Conservation (phyloP, 2,888 invertebrate genomes). For the Drosophila mettleri region DNA sequence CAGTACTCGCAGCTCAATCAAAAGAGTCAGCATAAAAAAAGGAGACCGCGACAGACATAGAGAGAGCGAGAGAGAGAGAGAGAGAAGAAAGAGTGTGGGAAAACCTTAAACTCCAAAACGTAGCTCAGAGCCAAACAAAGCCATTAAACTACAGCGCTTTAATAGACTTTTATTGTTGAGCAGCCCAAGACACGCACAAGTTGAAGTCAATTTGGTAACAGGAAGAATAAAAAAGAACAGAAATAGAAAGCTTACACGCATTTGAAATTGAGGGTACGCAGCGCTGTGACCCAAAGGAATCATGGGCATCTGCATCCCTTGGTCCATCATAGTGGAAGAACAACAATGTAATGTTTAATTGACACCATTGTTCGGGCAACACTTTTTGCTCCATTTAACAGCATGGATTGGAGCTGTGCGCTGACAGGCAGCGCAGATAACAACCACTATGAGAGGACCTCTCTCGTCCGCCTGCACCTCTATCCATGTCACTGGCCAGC, state of each 20-base stretch:
- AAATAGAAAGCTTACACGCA: slow-evolving; percentile 40
- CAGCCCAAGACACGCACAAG: slow-evolving; percentile 54
- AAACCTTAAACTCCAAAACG: slow-evolving; percentile 44
- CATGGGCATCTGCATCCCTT: slow-evolving; percentile 56
- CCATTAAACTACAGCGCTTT: slow-evolving; percentile 64
- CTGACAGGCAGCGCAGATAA: slow-evolving; percentile 70
- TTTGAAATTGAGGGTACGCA: slow-evolving; percentile 64
- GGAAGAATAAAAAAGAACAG: slow-evolving; percentile 26
- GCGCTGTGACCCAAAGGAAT: slow-evolving; percentile 32
- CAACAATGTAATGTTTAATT: slow-evolving; percentile 81
- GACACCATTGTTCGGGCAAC: slow-evolving; percentile 79
- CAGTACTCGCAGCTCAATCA: slow-evolving; percentile 49
- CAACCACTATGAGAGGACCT: slow-evolving; percentile 36
- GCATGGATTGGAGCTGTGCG: slow-evolving; percentile 67
- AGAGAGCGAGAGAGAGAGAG: background rate
- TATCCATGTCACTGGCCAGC: slow-evolving; percentile 59
- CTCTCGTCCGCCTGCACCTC: background rate
- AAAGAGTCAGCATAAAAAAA: slow-evolving; percentile 16
- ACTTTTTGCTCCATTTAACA: slow-evolving; percentile 80
- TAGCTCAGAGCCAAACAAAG: slow-evolving; percentile 49
- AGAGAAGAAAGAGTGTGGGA: background rate
- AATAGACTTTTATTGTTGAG: slow-evolving; percentile 66
- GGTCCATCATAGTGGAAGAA: slow-evolving; percentile 55
- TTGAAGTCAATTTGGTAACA: slow-evolving; percentile 51
- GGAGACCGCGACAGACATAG: background rate